A percentile compares a stretch with the other conserved stretches of the same genome.
Evolutionary conservation across 2,888 invertebrate genomes (phyloP).

Genomic region (Synergus laeviventris): DNA sequence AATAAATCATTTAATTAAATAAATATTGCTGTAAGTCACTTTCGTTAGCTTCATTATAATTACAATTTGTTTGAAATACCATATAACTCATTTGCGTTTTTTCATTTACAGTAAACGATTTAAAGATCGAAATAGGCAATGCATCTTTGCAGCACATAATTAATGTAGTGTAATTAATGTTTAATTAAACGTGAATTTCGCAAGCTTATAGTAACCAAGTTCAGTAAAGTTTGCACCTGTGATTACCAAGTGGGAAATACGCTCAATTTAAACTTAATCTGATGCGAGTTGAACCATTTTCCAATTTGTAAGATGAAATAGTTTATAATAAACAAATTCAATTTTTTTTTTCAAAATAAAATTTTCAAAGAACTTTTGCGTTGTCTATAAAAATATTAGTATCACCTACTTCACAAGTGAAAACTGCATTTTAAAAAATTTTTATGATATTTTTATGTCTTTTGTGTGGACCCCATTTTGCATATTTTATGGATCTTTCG

Average conservation of each 20-base stretch:
- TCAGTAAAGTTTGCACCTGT: constrained; percentile 19
- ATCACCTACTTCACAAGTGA: background rate
- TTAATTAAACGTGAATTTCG: constrained; percentile 18
- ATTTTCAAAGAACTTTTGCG: too few species aligned
- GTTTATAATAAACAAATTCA: too few species aligned
- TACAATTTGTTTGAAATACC: background rate
- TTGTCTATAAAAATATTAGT: too few species aligned
- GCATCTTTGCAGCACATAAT: background rate
- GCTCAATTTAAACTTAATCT: constrained; percentile 14
- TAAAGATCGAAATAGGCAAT: background rate
- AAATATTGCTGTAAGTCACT: background rate
- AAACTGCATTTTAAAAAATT: background rate
- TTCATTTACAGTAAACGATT: background rate
- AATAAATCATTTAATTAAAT: background rate
- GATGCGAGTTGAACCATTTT: background rate
- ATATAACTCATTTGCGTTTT: background rate
- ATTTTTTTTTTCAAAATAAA: too few species aligned
- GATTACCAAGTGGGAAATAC: constrained; percentile 4
- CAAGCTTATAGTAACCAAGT: constrained; percentile 28
- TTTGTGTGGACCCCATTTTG: background rate
- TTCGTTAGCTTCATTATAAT: background rate
- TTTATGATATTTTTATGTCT: background rate
- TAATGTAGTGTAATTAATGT: constrained; percentile 11
- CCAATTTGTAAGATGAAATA: background rate
- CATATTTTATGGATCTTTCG: background rate